These are phyloP conservation scores for Protosalanx chinensis DNA, from an alignment of 2,797 vertebrate genomes.

Conservation along the genomic window DNA sequence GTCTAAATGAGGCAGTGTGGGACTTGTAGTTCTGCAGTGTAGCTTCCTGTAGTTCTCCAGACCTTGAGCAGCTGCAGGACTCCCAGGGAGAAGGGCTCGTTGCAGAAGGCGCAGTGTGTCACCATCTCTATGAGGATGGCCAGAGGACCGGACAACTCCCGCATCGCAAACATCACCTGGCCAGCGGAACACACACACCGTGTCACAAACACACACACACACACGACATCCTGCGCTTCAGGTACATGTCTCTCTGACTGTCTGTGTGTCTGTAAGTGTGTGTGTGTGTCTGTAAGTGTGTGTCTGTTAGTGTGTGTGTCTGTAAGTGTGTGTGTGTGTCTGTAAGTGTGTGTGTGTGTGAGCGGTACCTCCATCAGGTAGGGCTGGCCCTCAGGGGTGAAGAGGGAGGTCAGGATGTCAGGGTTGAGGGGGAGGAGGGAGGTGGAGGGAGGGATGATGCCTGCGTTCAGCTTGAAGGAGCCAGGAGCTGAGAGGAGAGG, in stretches of 20 bases:
- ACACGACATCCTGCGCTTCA: neutral
- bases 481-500: conserved; percentile 75
- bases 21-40: conserved; percentile 15
- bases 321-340: neutral
- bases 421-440: conserved; percentile 82
- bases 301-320: too few species aligned
- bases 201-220: conserved; percentile 8
- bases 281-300: too few species aligned
- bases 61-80: conserved; percentile 94
- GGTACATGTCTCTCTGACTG: too few species aligned
- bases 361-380: conserved; percentile 89
- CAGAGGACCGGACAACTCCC: conserved; percentile 89
- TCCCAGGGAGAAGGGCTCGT: conserved; percentile 90
- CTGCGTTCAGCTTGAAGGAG: conserved; percentile 74
- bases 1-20: neutral
- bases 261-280: neutral
- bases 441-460: conserved; percentile 67
- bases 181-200: neutral
- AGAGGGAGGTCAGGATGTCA: conserved; percentile 87
- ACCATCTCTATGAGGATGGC: conserved; percentile 91
- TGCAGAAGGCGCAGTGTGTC: conserved; percentile 91
- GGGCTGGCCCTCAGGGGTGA: conserved; percentile 89
- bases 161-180: conserved; percentile 95
- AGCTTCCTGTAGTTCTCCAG: conserved; percentile 15
- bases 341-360: conserved; percentile 5